Percentiles rank a stretch among this genome's conserved stretches.
Evolutionary conservation across 2,888 invertebrate genomes (phyloP).

Genomic region (Eucera pruinosa): DNA sequence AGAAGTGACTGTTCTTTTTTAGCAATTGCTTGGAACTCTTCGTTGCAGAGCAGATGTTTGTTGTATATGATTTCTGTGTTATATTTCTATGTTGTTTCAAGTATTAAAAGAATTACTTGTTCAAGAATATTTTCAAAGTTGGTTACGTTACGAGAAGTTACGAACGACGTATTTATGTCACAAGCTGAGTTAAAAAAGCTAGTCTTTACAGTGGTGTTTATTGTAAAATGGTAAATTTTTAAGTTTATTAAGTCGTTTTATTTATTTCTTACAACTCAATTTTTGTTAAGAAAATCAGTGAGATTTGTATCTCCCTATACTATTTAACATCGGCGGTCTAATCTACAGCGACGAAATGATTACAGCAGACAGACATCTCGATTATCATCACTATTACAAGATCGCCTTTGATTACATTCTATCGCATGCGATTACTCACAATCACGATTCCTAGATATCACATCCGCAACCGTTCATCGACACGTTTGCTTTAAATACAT

Average conservation of each 20-base stretch:
- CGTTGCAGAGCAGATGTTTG: not conserved
- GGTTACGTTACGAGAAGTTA: not conserved
- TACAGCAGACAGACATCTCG: not conserved
- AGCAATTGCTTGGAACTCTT: constrained; percentile 8
- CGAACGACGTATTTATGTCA: not conserved
- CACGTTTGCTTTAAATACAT: constrained; percentile 12
- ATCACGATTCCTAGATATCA: constrained; percentile 32
- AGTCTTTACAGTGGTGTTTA: not conserved
- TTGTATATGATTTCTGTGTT: not conserved
- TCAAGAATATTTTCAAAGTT: no score
- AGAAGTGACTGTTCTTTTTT: constrained; percentile 27
- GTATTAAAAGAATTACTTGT: not conserved
- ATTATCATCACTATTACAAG: constrained; percentile 14
- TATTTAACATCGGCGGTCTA: not conserved
- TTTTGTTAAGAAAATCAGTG: no score
- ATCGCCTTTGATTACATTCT: constrained; percentile 21
- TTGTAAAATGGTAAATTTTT: no score
- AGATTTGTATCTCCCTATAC: no score
- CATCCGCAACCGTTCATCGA: constrained; percentile 25
- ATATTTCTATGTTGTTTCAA: not conserved
- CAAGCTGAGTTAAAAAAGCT: not conserved
- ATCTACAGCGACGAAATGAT: constrained; percentile 34
- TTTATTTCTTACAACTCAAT: no score
- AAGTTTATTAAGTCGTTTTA: no score
- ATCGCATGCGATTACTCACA: constrained; percentile 41